A percentile compares a stretch with the other conserved stretches of the same genome.
phyloP scores from a whole-genome alignment of 2,797 vertebrate species.

The Cichlasoma orientale region DNA sequence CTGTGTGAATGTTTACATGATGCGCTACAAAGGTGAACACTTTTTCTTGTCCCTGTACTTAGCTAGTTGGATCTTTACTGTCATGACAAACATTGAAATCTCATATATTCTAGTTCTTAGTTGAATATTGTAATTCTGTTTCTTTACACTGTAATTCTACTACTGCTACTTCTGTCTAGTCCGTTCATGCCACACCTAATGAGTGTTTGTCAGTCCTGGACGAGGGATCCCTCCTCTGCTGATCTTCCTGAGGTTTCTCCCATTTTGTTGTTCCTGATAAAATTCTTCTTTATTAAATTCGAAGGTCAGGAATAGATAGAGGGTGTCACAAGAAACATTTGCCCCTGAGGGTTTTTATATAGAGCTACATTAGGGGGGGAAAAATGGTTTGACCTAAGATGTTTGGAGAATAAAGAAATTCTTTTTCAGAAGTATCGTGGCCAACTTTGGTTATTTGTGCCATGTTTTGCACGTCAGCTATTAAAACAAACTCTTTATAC shows the following conservation, averaged over 20 bases:
- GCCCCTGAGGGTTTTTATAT: not conserved
- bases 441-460: not conserved
- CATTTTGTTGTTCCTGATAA: slow-evolving; percentile 25
- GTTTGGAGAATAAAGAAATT: not conserved
- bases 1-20: not conserved
- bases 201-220: slow-evolving; percentile 16
- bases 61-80: not conserved
- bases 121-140: not conserved
- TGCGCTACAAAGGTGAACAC: not conserved
- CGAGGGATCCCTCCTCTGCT: slow-evolving; percentile 5
- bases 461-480: not conserved
- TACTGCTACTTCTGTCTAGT: slow-evolving; percentile 31
- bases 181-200: slow-evolving; percentile 22
- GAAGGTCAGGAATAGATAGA: not conserved
- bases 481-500: not conserved
- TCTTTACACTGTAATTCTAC: slow-evolving; percentile 22
- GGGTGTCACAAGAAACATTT: not conserved
- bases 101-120: not conserved
- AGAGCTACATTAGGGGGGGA: not conserved
- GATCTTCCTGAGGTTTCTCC: slow-evolving; percentile 26
- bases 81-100: not conserved
- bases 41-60: not conserved
- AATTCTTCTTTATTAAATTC: not conserved
- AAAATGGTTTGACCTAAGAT: not conserved
- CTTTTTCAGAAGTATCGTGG: not conserved